These are phyloP conservation scores for Pseudomugil tenellus DNA, from an alignment of 2,797 vertebrate species.

Conservation along the genomic window DNA sequence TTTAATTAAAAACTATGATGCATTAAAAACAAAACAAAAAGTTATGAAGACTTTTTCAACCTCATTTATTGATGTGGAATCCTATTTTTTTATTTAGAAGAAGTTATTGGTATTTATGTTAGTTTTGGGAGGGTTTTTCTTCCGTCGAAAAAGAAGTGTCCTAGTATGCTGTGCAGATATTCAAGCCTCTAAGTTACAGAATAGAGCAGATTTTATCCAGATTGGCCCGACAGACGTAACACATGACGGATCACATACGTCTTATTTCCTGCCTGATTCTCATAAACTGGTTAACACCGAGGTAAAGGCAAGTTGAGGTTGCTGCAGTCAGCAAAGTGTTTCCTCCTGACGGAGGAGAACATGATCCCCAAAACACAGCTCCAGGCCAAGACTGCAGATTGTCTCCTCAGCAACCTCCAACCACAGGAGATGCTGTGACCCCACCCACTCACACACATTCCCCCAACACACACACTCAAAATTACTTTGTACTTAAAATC, in stretches of 20 bases:
- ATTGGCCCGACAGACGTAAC: background rate
- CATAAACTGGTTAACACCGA: constrained; percentile 50
- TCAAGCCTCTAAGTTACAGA: background rate
- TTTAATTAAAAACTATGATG: background rate
- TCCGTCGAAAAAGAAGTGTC: background rate
- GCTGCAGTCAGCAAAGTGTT: constrained; percentile 67
- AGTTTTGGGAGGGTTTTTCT: background rate
- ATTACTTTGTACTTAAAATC: background rate
- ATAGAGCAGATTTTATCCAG: background rate
- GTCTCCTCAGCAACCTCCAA: constrained; percentile 49
- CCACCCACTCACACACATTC: constrained; percentile 6
- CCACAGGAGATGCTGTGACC: constrained; percentile 33
- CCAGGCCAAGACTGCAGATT: constrained; percentile 60
- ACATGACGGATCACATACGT: background rate
- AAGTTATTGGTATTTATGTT: background rate
- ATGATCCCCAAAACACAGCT: constrained; percentile 63
- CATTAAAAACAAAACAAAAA: background rate
- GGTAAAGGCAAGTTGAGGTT: constrained; percentile 26
- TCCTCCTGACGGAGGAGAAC: constrained; percentile 76
- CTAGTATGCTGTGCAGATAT: background rate
- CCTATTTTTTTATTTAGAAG: background rate
- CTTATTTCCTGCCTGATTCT: constrained; percentile 40
- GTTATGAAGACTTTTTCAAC: background rate
- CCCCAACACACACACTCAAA: constrained; percentile 1
- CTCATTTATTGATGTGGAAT: background rate